These are phyloP conservation scores for Phainopepla nitens DNA, from an alignment of 2,113 vertebrate genomes.

Conservation along the genomic window DNA sequence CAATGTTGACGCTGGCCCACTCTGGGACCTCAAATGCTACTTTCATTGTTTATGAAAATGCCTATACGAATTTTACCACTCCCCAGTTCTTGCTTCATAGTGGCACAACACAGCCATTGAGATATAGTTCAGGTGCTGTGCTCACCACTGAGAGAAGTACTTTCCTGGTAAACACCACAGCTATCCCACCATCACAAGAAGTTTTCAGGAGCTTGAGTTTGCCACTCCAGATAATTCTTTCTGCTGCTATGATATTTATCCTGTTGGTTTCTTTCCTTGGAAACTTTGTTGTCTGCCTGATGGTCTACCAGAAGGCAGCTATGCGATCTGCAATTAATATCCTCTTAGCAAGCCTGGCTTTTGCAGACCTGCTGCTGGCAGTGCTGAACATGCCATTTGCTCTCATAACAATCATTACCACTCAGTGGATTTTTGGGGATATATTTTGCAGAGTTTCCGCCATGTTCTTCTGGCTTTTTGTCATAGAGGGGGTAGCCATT, in stretches of 20 bases:
- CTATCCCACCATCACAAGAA: conserved; percentile 60
- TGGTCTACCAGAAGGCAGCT: conserved; percentile 97
- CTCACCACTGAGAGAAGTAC: conserved; percentile 65
- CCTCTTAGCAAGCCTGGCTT: conserved; percentile 93
- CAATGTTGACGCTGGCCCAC: conserved; percentile 70
- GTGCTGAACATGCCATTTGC: conserved; percentile 96
- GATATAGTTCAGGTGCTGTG: conserved; percentile 62
- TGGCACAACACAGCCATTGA: conserved; percentile 59
- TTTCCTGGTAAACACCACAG: conserved; percentile 60
- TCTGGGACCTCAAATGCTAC: conserved; percentile 72
- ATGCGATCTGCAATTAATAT: conserved; percentile 99
- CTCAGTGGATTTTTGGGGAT: conserved; percentile 90
- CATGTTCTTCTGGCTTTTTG: conserved; percentile 97
- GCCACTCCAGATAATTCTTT: conserved; percentile 90
- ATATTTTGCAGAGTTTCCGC: conserved; percentile 89
- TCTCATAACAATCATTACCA: conserved; percentile 87
- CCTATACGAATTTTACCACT: conserved; percentile 75
- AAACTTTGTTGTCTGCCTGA: conserved; percentile 95
- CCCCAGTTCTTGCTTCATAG: conserved; percentile 66
- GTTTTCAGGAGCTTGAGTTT: conserved; percentile 76
- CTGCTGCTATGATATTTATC: conserved; percentile 85
- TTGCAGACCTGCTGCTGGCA: conserved; percentile 94
- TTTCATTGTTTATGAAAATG: conserved; percentile 77
- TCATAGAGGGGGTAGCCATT: conserved; percentile 90
- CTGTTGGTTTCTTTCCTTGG: conserved; percentile 88